A percentile compares a stretch with the other conserved stretches of the same genome.
phyloP scores from a whole-genome alignment of 2,113 vertebrate genomes.

The Fulica atra region DNA sequence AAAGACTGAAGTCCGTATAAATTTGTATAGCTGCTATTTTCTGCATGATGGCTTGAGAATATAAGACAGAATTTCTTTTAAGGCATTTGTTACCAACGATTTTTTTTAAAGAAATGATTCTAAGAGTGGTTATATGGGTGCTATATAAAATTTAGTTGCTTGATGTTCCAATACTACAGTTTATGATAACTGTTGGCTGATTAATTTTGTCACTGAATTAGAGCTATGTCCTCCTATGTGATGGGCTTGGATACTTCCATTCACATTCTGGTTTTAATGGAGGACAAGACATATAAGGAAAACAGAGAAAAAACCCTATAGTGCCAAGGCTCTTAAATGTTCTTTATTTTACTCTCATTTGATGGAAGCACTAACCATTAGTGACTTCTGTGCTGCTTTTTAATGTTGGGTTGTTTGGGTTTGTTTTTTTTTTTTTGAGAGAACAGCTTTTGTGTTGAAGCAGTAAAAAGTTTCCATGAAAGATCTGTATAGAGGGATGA shows the following conservation, averaged over 20 bases:
- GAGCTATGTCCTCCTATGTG: neutral
- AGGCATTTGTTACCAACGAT: neutral
- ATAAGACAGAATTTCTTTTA: neutral
- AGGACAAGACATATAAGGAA: neutral
- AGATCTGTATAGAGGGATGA: neutral
- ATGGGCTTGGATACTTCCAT: neutral
- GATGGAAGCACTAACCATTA: neutral
- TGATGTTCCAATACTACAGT: neutral
- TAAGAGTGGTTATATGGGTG: neutral
- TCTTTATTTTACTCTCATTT: neutral
- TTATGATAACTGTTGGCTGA: neutral
- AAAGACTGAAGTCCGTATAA: neutral
- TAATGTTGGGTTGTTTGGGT: too few species aligned
- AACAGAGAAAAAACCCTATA: neutral
- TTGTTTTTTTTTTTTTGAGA: neutral
- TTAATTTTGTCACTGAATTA: neutral
- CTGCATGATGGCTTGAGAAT: neutral
- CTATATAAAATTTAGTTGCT: neutral
- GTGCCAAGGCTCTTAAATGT: neutral
- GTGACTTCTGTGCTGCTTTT: neutral
- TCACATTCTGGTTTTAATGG: neutral
- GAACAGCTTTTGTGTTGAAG: neutral
- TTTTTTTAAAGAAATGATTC: neutral
- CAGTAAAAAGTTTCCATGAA: neutral
- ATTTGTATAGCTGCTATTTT: slow-evolving; percentile 17